Base-by-base conservation (phyloP, 1,140 invertebrate species). In the Caligus rogercresseyi region DNA sequence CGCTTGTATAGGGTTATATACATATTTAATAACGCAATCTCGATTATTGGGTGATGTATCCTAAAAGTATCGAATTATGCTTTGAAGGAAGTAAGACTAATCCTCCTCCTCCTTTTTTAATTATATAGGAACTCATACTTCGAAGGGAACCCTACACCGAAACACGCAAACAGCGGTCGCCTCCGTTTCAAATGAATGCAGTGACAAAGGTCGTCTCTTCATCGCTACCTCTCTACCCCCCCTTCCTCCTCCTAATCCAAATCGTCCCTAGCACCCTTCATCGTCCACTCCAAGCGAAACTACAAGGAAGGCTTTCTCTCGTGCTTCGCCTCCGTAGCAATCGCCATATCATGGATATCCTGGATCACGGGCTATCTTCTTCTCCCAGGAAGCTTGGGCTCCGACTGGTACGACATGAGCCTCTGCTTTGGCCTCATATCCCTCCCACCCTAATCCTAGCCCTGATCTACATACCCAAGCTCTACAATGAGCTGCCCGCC, bases 291-390 rank as follows among this genome's bases (percentile, higher is more conserved):
- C 16, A 76, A 74, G 26, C 73, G 79, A 24, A 81, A 82, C 70
- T 79, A 81, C 67, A 73, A 73, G 3, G 80, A 82, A 65, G 79
- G 79, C 2, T 73, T 74, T 21, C 77, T 77, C n/a, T 78, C 81
- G 65, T 74, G 78, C 24, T 70, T 75, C 0, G 76, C 75, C 0
- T 73, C 73, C 1, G 71, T 77, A 52, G 70, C 76, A 1, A 69
- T 76, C 14, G 57, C 76, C 1, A 54, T 73, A 15, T 69, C 76
- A 1, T 81, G 79, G 78, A 66, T 76, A 1, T 68, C 73, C 11
- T 81, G 80, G 78, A 59, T 77, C 1, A 73, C 74, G 2, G 75
- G 72, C n/a, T 77, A 78, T 63, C 66, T 77, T 23, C 55, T 77
- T 1, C 68, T 78, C 15, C 72, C 72, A 31, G 52, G 18, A 21